phyloP scores from a whole-genome alignment of 2,113 vertebrate species.

The Varanus salvator region DNA sequence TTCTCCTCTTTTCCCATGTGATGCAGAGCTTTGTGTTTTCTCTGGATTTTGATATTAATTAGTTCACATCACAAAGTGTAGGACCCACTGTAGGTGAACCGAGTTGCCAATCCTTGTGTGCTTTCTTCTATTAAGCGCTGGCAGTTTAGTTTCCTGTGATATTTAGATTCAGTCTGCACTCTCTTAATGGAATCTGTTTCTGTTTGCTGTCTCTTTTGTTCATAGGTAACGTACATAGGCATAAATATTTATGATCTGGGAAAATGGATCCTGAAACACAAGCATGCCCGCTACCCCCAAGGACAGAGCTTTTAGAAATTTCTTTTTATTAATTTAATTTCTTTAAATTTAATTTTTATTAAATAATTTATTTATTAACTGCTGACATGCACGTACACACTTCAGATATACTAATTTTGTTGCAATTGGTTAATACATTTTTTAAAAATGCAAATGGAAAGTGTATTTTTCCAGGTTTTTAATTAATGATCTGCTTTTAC shows the following conservation, averaged over 20 bases:
- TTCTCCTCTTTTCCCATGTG: background rate
- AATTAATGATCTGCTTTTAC: background rate
- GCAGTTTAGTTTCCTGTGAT: background rate
- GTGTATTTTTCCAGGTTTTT: too few relatives aligned
- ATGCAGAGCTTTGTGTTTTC: background rate
- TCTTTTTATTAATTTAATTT: background rate
- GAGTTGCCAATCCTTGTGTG: background rate
- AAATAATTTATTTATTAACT: too few relatives aligned
- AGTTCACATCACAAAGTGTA: background rate
- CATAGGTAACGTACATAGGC: background rate
- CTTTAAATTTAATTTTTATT: too few relatives aligned
- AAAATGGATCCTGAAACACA: background rate
- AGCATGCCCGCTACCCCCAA: fast-evolving
- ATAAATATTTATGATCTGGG: background rate
- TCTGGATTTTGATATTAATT: background rate
- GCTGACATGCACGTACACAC: too few relatives aligned
- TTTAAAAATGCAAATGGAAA: too few relatives aligned
- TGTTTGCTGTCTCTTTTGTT: background rate
- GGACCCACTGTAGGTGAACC: background rate
- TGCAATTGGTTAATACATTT: too few relatives aligned
- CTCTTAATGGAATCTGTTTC: background rate
- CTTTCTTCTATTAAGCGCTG: background rate
- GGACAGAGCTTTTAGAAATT: background rate
- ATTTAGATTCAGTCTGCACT: background rate
- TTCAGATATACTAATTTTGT: too few relatives aligned